These are phyloP conservation scores for Sminthurinus aureus DNA, from an alignment of 2,888 invertebrate genomes.

Conservation along the genomic window DNA sequence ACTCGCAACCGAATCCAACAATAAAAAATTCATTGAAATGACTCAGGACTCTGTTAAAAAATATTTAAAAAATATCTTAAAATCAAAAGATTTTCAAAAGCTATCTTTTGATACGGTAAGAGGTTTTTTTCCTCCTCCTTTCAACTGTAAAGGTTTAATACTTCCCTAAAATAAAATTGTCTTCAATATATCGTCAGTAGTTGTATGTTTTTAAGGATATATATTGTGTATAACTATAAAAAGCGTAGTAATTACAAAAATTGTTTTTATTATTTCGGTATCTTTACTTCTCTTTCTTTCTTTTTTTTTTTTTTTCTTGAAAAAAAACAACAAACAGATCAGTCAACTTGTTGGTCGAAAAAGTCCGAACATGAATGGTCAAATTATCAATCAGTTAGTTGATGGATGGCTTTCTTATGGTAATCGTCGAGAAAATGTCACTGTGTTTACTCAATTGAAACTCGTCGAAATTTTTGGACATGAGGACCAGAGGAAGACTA, in stretches of 20 bases:
- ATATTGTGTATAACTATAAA: neutral
- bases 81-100: conserved; percentile 6
- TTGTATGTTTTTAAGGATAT: neutral
- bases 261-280: neutral
- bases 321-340: too few relatives aligned
- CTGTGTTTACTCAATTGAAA: conserved; percentile 6
- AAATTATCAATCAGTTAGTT: conserved; percentile 3
- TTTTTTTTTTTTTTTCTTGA: too few relatives aligned
- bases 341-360: neutral
- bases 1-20: conserved; percentile 16
- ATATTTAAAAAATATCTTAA: neutral
- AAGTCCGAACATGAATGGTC: neutral
- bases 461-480: neutral
- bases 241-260: neutral
- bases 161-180: neutral
- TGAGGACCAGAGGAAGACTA: neutral
- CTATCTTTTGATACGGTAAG: conserved; percentile 23
- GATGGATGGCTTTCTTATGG: conserved; percentile 20
- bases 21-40: neutral
- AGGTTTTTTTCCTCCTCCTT: neutral
- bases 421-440: neutral
- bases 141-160: neutral
- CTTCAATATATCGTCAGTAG: neutral
- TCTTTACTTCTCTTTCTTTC: too few relatives aligned
- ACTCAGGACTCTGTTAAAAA: neutral